Conservation (phyloP, 2,113 vertebrate genomes). For the Bujurquina vittata region DNA sequence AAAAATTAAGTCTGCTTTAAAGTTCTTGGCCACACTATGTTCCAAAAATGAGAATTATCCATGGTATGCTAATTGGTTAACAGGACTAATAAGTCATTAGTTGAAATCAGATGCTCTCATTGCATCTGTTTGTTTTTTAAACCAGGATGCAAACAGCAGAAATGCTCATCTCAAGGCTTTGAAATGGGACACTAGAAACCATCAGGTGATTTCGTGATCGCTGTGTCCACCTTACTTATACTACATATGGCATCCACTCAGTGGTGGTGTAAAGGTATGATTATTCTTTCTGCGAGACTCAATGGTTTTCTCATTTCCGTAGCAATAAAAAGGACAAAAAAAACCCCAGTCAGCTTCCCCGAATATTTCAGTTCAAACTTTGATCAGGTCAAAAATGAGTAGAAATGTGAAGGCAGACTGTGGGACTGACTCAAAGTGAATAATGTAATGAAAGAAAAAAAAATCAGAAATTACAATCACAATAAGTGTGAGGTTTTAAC, state of each 20-base stretch:
- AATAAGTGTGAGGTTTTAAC: not conserved
- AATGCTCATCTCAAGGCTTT: not conserved
- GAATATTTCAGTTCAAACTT: not conserved
- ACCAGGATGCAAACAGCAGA: not conserved
- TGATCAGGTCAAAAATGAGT: not conserved
- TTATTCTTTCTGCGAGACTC: not conserved
- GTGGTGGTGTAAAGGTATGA: not conserved
- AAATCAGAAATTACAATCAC: not conserved
- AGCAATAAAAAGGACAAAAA: too few relatives aligned
- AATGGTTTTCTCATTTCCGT: not conserved
- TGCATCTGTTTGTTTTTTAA: not conserved
- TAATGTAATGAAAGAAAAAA: not conserved
- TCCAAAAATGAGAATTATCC: not conserved
- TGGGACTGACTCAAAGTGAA: accelerated
- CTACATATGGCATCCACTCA: not conserved
- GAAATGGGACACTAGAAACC: not conserved
- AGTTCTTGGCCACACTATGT: not conserved
- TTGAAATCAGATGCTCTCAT: not conserved
- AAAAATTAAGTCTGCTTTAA: not conserved
- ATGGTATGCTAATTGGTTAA: not conserved
- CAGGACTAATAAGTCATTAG: not conserved
- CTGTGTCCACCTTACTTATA: not conserved
- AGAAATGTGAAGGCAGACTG: not conserved
- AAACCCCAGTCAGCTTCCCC: not conserved
- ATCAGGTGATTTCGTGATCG: accelerated